Evolutionary conservation across 2,113 vertebrate species (phyloP).

Genomic region (Caracal caracal): DNA sequence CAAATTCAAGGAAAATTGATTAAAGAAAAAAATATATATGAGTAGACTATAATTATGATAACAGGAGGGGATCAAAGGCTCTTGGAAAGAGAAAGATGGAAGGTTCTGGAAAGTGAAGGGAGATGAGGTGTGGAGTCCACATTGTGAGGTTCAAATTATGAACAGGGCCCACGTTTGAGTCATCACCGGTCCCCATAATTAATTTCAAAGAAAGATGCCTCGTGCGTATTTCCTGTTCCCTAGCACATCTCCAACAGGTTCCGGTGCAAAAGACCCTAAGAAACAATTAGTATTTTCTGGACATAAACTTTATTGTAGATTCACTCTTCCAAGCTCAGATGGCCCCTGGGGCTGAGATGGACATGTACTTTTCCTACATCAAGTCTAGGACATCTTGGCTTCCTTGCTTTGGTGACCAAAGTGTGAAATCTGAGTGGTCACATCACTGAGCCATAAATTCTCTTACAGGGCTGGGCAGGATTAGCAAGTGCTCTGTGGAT

Average conservation of each 20-base stretch:
- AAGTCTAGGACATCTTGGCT: background rate
- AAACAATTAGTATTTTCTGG: background rate
- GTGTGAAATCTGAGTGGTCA: background rate
- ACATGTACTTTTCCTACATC: background rate
- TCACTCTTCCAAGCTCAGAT: background rate
- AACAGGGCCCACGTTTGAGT: background rate
- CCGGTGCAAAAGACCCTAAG: background rate
- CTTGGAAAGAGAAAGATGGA: background rate
- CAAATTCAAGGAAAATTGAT: background rate
- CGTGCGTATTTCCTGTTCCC: background rate
- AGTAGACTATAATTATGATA: background rate
- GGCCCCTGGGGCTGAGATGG: background rate
- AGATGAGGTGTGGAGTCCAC: background rate
- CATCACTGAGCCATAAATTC: background rate
- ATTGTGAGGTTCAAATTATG: background rate
- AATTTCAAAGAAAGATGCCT: background rate
- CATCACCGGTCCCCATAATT: background rate
- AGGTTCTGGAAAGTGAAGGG: background rate
- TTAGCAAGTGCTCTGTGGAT: background rate
- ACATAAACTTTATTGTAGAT: background rate
- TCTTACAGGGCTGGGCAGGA: background rate
- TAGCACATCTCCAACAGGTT: background rate
- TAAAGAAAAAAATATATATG: background rate
- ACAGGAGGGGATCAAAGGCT: background rate
- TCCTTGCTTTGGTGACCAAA: background rate